Base-by-base conservation (phyloP, 2,113 vertebrate species). In the Phasianus colchicus region DNA sequence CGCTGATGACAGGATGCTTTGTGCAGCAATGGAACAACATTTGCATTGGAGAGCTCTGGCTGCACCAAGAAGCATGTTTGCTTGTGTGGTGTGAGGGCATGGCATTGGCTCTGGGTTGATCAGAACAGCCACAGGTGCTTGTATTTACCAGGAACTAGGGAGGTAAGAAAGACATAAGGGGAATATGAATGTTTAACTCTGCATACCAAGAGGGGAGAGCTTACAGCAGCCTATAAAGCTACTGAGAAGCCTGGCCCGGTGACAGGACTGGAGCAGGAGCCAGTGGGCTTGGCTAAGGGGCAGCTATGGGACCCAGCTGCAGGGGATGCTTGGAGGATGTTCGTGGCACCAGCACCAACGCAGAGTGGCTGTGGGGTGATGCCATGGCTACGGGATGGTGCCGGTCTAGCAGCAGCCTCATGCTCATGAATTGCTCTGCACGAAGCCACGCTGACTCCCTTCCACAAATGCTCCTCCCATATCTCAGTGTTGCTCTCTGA, bases 231-330 rank as follows among this genome's bases (percentile, higher is more conserved):
- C 52, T 18, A 1, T 10, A 40, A 57, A 30, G 24, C 54, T 24
- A 13, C 9, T 25, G 24, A 13, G 11, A 19, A 36, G 11, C 15
- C 38, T 52, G 47, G 25, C 7, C 0, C 3, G 43, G 48, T 14
- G 43, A 17, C 47, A 43, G n/a, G n/a, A n/a, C n/a, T n/a, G n/a
- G n/a, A n/a, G n/a, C n/a, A n/a, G 64, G 64, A 27, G 15, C 21
- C 2, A 2, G 7, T 4, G 48, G 65, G 13, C 40, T 16, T 0
- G 15, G 58, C 22, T 6, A 2, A 0, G 6, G 14, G 27, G 14
- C 19, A 13, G 38, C 36, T 7, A n/a, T 1, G 15, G 58, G 43
- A 19, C 36, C 32, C 3, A 0, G 10, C 38, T 34, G 57, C 2
- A 1, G 14, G 8, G 11, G n/a, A 48, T 73, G 66, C 58, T 45